Evolutionary conservation across 2,797 vertebrate genomes (phyloP).

Genomic region (Sebastes vulpes): DNA sequence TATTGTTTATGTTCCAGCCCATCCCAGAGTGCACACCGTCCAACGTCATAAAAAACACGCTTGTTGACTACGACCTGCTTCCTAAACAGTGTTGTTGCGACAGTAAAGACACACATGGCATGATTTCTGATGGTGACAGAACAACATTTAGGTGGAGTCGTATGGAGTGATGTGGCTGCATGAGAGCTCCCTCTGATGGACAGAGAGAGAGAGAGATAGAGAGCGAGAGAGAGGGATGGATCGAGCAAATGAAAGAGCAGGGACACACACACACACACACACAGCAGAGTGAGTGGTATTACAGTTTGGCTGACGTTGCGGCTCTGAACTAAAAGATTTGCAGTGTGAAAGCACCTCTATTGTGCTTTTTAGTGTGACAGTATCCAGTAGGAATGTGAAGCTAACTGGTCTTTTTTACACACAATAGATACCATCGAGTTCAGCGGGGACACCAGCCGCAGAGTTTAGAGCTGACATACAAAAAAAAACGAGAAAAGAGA

Average conservation of each 20-base stretch:
- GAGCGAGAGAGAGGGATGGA: background rate
- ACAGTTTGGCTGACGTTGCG: slow-evolving; percentile 80
- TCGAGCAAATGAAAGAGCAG: slow-evolving; percentile 15
- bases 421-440: slow-evolving; percentile 70
- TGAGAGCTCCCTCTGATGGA: slow-evolving; percentile 71
- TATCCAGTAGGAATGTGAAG: slow-evolving; percentile 81
- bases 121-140: background rate
- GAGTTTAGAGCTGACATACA: slow-evolving; percentile 56
- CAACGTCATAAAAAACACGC: background rate
- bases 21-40: background rate
- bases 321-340: slow-evolving; percentile 77
- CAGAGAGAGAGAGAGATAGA: slow-evolving; percentile 1
- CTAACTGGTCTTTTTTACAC: slow-evolving; percentile 66
- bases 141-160: slow-evolving; percentile 5
- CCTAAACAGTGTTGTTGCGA: background rate
- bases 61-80: background rate
- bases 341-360: slow-evolving; percentile 79
- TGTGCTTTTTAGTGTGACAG: slow-evolving; percentile 76
- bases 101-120: background rate
- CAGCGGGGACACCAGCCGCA: slow-evolving; percentile 58
- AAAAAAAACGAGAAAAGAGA: slow-evolving; percentile 4
- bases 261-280: slow-evolving; percentile 6
- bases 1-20: background rate
- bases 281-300: slow-evolving; percentile 55
- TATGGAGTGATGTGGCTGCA: slow-evolving; percentile 10